These are phyloP conservation scores for Lepilemur septentrionalis DNA, from an alignment of 2,797 vertebrate species.

Conservation along the genomic window DNA sequence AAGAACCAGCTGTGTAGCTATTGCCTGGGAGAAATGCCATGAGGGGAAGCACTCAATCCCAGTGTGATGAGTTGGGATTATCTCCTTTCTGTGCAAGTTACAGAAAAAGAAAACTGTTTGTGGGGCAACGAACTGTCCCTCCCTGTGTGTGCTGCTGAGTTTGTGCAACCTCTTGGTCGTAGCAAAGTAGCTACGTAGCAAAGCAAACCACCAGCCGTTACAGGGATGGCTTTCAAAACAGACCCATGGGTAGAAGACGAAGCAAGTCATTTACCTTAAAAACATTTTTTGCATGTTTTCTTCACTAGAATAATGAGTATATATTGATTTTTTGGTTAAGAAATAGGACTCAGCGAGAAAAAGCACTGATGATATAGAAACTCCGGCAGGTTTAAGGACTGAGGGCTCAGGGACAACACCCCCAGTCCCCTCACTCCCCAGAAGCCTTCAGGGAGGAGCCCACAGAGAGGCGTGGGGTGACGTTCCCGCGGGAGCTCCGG, in stretches of 20 bases:
- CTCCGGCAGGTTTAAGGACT: too few species aligned
- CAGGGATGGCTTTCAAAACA: fast-evolving
- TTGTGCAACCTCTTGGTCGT: fast-evolving
- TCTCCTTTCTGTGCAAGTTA: not conserved
- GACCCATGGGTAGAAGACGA: fast-evolving
- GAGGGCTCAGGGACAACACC: too few species aligned
- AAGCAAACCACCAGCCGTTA: fast-evolving
- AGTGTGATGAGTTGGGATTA: fast-evolving
- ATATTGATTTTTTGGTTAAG: not conserved
- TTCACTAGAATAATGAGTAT: not conserved
- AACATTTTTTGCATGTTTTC: not conserved
- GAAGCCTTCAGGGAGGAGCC: not conserved
- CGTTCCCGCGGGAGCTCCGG: fast-evolving
- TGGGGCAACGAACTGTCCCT: fast-evolving
- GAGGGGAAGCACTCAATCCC: not conserved
- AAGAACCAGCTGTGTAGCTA: not conserved
- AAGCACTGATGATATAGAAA: not conserved
- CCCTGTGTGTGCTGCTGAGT: too few species aligned
- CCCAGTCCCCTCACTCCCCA: fast-evolving
- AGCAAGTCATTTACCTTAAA: not conserved
- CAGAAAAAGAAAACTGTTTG: too few species aligned
- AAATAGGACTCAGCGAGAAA: not conserved
- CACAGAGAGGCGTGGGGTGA: fast-evolving
- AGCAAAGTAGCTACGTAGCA: too few species aligned
- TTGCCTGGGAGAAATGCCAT: not conserved